phyloP scores from a whole-genome alignment of 2,113 vertebrate genomes.

The Alligator mississippiensis region DNA sequence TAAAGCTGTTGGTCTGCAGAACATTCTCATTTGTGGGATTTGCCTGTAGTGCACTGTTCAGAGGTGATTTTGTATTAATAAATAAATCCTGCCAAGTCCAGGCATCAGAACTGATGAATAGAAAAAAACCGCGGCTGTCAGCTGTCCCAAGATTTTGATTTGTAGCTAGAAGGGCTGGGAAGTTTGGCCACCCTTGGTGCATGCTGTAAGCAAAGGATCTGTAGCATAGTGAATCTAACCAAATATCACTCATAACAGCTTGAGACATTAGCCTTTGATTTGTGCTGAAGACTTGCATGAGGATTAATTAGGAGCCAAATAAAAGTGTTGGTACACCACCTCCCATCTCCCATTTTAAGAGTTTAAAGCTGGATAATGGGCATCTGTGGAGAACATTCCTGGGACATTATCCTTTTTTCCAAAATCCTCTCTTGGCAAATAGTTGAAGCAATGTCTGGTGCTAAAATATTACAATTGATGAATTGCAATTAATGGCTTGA shows the following conservation, averaged over 20 bases:
- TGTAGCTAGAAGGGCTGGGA: background rate
- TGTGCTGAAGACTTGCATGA: background rate
- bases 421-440: conserved; percentile 10
- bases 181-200: background rate
- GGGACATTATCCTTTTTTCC: background rate
- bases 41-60: background rate
- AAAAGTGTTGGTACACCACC: background rate
- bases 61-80: background rate
- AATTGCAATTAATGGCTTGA: background rate
- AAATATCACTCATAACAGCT: background rate
- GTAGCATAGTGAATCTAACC: background rate
- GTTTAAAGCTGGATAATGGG: background rate
- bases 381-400: background rate
- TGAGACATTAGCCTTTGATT: background rate
- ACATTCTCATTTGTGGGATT: background rate
- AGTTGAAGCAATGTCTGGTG: background rate
- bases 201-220: background rate
- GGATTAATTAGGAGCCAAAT: background rate
- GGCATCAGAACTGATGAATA: conserved; percentile 3
- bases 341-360: background rate
- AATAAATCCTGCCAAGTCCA: fast-evolving
- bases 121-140: conserved; percentile 11
- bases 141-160: background rate
- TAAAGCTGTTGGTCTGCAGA: background rate
- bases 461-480: background rate